Conservation (phyloP, 1,140 invertebrate species). For the Drosophila subobscura region DNA sequence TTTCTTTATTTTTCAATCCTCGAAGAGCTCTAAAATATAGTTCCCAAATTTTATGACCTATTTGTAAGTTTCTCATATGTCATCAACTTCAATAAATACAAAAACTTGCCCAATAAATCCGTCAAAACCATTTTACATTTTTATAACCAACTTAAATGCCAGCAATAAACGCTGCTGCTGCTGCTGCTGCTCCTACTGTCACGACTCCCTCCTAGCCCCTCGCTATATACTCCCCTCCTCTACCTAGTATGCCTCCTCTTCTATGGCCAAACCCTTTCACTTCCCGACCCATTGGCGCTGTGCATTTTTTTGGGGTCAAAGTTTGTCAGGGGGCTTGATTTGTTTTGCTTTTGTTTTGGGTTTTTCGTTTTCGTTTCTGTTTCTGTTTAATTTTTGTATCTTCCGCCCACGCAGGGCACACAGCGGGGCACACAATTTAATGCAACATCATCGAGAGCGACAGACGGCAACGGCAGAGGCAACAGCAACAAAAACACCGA, state of each 20-base stretch:
- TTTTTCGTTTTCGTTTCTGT: slow-evolving; percentile 9
- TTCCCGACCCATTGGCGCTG: slow-evolving; percentile 59
- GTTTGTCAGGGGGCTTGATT: slow-evolving; percentile 54
- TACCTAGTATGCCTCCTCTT: neutral
- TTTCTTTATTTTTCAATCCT: no score
- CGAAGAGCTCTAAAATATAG: neutral
- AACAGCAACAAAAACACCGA: slow-evolving; percentile 50
- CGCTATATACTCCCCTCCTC: neutral
- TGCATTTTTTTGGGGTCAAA: slow-evolving; percentile 66
- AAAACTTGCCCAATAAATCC: slow-evolving; percentile 14
- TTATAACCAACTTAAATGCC: slow-evolving; percentile 30
- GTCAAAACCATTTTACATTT: slow-evolving; percentile 21
- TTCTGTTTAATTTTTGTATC: slow-evolving; percentile 40
- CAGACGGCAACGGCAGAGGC: slow-evolving; percentile 47
- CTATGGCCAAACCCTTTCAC: slow-evolving; percentile 58
- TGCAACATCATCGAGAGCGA: slow-evolving; percentile 71
- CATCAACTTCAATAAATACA: neutral
- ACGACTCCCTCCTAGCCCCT: no score
- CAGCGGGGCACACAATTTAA: slow-evolving; percentile 69
- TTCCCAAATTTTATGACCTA: no score
- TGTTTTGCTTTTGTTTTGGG: slow-evolving; percentile 39
- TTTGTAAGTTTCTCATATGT: neutral
- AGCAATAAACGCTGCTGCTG: neutral
- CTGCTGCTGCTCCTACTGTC: no score
- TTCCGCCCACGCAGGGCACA: slow-evolving; percentile 52